Conservation (phyloP, 2,888 invertebrate genomes). For the Drosophila diplacantha region DNA sequence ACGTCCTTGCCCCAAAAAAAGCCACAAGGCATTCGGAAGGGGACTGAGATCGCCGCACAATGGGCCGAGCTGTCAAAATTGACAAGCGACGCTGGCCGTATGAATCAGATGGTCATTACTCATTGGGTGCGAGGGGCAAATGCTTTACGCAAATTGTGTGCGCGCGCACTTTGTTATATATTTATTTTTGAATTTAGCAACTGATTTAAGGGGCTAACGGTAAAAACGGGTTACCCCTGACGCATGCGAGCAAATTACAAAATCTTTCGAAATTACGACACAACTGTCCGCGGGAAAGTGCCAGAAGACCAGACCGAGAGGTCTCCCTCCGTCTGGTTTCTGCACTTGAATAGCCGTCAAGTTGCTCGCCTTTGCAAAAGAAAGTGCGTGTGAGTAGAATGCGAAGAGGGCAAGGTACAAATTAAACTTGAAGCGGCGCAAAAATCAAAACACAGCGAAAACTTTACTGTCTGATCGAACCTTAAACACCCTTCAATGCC, state of each 20-base stretch:
- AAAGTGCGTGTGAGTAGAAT: conserved; percentile 48
- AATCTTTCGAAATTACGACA: conserved; percentile 65
- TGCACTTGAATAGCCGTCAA: conserved; percentile 37
- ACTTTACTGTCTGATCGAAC: neutral
- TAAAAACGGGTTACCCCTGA: conserved; percentile 45
- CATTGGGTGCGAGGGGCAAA: conserved; percentile 43
- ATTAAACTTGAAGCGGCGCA: conserved; percentile 23
- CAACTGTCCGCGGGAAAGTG: conserved; percentile 13
- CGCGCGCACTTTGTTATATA: conserved; percentile 35
- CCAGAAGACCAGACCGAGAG: conserved; percentile 4
- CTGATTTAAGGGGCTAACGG: conserved; percentile 29
- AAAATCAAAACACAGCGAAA: conserved; percentile 6
- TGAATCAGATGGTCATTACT: conserved; percentile 63
- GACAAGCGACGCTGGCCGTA: conserved; percentile 46
- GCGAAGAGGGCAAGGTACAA: conserved; percentile 21
- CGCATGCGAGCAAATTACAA: conserved; percentile 63
- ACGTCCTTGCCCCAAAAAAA: conserved; percentile 63
- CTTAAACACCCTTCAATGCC: neutral
- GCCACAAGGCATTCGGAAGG: conserved; percentile 1
- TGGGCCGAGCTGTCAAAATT: conserved; percentile 55
- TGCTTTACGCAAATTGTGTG: conserved; percentile 36
- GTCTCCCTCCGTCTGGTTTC: conserved; percentile 17
- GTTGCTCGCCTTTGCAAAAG: conserved; percentile 28
- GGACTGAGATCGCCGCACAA: conserved; percentile 15
- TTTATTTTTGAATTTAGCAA: conserved; percentile 42